phyloP scores from a whole-genome alignment of 2,113 vertebrate genomes.

The Phaethon lepturus region DNA sequence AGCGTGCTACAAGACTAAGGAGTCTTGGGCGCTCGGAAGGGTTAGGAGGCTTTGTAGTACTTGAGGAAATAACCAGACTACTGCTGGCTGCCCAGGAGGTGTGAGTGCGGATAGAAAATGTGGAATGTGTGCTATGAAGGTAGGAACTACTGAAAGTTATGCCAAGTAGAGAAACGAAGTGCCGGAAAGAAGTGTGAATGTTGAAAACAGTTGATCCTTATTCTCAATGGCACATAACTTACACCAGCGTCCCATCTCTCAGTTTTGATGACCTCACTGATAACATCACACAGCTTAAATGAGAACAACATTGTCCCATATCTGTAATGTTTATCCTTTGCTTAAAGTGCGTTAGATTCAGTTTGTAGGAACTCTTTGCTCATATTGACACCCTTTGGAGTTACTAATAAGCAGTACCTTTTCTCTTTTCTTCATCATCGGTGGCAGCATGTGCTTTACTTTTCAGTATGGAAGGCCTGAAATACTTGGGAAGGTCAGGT shows the following conservation, averaged over 20 bases:
- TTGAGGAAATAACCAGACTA: background rate
- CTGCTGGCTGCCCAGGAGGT: background rate
- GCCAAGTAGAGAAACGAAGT: background rate
- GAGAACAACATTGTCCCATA: background rate
- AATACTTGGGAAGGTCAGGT: slow-evolving; percentile 81
- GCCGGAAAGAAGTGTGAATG: background rate
- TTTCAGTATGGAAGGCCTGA: slow-evolving; percentile 75
- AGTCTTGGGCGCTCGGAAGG: background rate
- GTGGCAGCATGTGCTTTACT: slow-evolving; percentile 52
- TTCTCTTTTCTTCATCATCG: slow-evolving; percentile 80
- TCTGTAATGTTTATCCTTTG: background rate
- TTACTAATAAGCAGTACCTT: slow-evolving; percentile 78
- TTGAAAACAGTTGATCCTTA: background rate
- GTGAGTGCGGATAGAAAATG: background rate
- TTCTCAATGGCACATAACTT: background rate
- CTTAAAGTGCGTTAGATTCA: background rate
- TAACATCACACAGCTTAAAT: background rate
- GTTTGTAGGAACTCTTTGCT: background rate
- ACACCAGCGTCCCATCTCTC: background rate
- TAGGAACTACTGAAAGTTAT: background rate
- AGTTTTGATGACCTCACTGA: background rate
- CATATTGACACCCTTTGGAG: background rate
- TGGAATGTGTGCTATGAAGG: background rate
- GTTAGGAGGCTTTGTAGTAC: background rate
- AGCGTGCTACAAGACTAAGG: rapidly evolving